These are phyloP conservation scores for Okamejei kenojei DNA, from an alignment of 2,797 vertebrate species.

Conservation along the genomic window DNA sequence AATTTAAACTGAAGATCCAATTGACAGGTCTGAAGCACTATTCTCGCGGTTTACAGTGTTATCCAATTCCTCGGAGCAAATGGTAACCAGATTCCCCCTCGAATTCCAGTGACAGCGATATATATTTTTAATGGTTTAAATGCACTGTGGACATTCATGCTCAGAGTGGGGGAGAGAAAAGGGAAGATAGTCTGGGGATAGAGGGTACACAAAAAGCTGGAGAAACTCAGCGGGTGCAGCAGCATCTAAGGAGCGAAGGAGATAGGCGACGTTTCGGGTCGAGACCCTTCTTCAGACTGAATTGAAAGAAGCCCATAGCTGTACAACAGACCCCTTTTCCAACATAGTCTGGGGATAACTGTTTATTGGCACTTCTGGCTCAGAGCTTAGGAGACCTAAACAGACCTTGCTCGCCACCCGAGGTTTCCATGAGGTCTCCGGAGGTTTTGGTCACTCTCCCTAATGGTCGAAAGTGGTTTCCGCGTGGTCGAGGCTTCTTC, in stretches of 20 bases:
- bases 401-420: too few relatives aligned
- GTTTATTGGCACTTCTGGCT: neutral
- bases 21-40: neutral
- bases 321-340: too few relatives aligned
- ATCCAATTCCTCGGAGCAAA: neutral
- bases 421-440: too few relatives aligned
- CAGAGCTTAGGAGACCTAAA: neutral
- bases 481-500: too few relatives aligned
- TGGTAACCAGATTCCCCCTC: neutral
- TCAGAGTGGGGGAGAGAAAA: neutral
- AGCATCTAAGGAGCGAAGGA: too few relatives aligned
- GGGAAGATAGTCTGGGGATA: neutral
- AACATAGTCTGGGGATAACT: neutral
- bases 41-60: neutral
- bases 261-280: too few relatives aligned
- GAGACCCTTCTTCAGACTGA: too few relatives aligned
- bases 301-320: too few relatives aligned
- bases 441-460: too few relatives aligned
- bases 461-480: too few relatives aligned
- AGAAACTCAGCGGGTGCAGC: too few relatives aligned
- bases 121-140: slow-evolving; percentile 17
- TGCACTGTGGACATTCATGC: neutral
- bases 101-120: neutral
- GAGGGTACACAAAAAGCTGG: too few relatives aligned
- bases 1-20: slow-evolving; percentile 22